A percentile compares a stretch with the other conserved stretches of the same genome.
Conservation (phyloP, 2,113 vertebrate species). For the Calidris pugnax region DNA sequence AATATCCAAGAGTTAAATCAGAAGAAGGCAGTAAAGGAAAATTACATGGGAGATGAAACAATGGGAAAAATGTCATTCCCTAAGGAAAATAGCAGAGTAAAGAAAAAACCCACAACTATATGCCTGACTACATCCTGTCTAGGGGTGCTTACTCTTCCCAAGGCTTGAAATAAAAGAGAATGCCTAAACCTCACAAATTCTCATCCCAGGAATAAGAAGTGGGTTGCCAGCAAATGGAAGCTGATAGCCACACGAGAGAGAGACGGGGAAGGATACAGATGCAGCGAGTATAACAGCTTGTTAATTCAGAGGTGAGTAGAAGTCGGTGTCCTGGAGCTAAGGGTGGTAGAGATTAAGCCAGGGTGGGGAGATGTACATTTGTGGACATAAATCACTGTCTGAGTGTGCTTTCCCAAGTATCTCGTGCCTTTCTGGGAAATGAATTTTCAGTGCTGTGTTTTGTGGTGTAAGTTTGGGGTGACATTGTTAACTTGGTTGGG, state of each 20-base stretch:
- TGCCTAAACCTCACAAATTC: not conserved
- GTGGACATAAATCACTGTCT: not conserved
- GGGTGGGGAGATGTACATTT: not conserved
- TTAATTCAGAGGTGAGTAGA: not conserved
- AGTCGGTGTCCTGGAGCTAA: not conserved
- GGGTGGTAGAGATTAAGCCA: not conserved
- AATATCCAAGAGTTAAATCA: constrained; percentile 36
- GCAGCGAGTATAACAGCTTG: not conserved
- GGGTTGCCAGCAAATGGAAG: not conserved
- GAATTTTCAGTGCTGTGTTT: not conserved
- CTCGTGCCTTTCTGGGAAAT: not conserved
- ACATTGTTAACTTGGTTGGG: not conserved
- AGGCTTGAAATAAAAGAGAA: not conserved
- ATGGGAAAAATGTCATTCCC: not conserved
- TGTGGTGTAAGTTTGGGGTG: not conserved
- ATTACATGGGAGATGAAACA: not conserved
- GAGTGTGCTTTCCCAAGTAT: not conserved
- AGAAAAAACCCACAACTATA: not conserved
- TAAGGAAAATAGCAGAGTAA: not conserved
- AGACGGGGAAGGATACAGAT: not conserved
- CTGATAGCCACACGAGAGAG: not conserved
- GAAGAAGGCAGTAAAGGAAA: constrained; percentile 27
- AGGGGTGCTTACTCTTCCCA: not conserved
- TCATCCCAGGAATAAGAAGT: not conserved
- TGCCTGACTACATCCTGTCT: not conserved